Percentiles rank a stretch among this genome's conserved stretches.
Conservation (phyloP, 2,888 invertebrate species). For the Oscheius sp. region DNA sequence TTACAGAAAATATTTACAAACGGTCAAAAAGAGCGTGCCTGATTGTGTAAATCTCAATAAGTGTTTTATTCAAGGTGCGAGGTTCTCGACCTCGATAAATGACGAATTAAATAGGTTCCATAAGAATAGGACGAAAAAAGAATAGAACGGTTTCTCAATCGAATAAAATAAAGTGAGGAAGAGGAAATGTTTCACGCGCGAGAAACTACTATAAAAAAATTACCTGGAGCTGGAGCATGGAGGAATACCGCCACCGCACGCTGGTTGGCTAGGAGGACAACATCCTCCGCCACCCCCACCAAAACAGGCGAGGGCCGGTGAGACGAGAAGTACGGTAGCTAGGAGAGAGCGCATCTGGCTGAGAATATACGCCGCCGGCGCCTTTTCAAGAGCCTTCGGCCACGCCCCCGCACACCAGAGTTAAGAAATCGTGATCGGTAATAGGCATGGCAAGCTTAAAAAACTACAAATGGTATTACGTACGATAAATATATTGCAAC, state of each 20-base stretch:
- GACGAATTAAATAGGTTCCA: background rate
- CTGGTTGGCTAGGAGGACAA: slow-evolving; percentile 50
- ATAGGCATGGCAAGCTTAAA: slow-evolving; percentile 7
- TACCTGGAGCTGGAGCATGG: slow-evolving; percentile 61
- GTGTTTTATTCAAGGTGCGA: too few relatives aligned
- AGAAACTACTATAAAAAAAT: background rate
- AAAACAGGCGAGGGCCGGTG: slow-evolving; percentile 40
- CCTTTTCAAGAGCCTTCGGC: slow-evolving; percentile 22
- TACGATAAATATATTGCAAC: too few relatives aligned
- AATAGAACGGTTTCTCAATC: too few relatives aligned
- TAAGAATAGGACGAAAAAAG: background rate
- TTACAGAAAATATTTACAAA: too few relatives aligned
- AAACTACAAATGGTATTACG: too few relatives aligned
- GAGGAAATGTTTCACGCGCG: background rate
- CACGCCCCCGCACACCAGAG: slow-evolving; percentile 5
- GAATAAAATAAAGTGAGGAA: background rate
- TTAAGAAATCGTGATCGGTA: slow-evolving; percentile 25
- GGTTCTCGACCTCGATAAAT: too few relatives aligned
- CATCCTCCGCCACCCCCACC: slow-evolving; percentile 49
- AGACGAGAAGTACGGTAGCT: slow-evolving; percentile 43
- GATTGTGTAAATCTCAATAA: too few relatives aligned
- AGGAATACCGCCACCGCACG: slow-evolving; percentile 47
- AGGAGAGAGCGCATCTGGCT: slow-evolving; percentile 33
- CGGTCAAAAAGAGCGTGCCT: too few relatives aligned
- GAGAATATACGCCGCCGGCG: slow-evolving; percentile 14